These are phyloP conservation scores for Siniperca knerii DNA, from an alignment of 2,113 vertebrate species.

Conservation along the genomic window DNA sequence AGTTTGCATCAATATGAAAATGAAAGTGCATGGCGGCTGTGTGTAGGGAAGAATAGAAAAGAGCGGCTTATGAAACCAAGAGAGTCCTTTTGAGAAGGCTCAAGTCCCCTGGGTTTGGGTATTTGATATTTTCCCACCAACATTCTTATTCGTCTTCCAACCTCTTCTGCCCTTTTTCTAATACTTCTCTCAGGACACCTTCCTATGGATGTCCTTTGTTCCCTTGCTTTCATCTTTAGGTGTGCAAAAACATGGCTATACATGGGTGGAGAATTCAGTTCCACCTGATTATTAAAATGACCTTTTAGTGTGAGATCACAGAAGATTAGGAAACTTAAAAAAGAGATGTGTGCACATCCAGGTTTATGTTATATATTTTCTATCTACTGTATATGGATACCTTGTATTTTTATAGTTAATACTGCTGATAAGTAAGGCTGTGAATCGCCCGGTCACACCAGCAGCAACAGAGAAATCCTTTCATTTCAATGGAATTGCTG, in stretches of 20 bases:
- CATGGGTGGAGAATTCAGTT: neutral
- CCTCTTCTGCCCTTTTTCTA: constrained; percentile 1
- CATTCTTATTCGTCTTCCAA: constrained; percentile 26
- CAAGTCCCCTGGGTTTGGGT: constrained; percentile 6
- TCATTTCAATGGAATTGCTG: neutral
- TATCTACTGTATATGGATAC: neutral
- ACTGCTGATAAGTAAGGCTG: neutral
- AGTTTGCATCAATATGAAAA: constrained; percentile 53
- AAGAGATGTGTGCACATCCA: neutral
- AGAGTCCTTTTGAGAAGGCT: constrained; percentile 32
- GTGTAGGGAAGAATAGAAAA: constrained; percentile 29
- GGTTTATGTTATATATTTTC: neutral
- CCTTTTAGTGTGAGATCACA: neutral
- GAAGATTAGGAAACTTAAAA: neutral
- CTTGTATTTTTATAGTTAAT: neutral
- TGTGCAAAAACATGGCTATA: constrained; percentile 2
- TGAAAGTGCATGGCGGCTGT: constrained; percentile 19
- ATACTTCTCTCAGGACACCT: neutral
- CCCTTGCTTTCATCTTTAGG: constrained; percentile 23
- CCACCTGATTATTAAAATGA: neutral
- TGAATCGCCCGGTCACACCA: neutral
- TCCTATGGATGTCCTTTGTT: neutral
- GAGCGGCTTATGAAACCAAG: constrained; percentile 35
- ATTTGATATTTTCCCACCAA: constrained; percentile 43
- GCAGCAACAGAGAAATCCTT: neutral